Conservation (phyloP, 1,140 invertebrate genomes). For the Hypsibius dujardini region DNA sequence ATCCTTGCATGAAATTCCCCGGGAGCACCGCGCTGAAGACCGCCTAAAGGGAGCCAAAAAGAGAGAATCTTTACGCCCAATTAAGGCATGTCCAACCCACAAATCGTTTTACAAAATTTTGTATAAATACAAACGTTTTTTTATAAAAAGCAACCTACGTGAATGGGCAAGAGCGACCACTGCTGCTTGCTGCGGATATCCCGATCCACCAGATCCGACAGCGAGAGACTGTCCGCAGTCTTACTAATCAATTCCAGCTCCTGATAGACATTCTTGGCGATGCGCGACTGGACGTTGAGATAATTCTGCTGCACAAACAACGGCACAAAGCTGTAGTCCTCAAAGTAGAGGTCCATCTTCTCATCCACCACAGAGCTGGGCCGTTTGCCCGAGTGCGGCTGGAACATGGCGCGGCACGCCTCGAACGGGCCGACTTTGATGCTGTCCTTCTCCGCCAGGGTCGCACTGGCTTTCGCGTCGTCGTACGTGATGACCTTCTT, state of each 20-base stretch:
- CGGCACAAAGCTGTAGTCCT: conserved; percentile 82
- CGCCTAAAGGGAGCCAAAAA: conserved; percentile 40
- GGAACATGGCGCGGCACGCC: conserved; percentile 71
- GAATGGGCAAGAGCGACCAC: conserved; percentile 75
- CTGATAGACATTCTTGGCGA: conserved; percentile 38
- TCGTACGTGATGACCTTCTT: conserved; percentile 13
- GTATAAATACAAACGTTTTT: too few relatives aligned
- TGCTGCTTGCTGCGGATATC: conserved; percentile 54
- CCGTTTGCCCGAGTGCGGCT: neutral
- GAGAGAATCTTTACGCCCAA: neutral
- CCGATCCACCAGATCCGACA: conserved; percentile 66
- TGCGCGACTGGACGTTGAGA: conserved; percentile 48
- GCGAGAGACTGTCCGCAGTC: conserved; percentile 61
- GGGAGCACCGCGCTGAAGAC: conserved; percentile 78
- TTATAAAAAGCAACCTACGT: conserved; percentile 45
- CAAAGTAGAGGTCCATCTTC: conserved; percentile 81
- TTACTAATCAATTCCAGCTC: conserved; percentile 50
- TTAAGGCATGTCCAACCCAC: conserved; percentile 17
- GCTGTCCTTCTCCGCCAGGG: conserved; percentile 1
- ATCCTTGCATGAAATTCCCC: conserved; percentile 60
- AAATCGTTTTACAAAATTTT: too few relatives aligned
- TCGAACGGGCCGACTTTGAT: conserved; percentile 64
- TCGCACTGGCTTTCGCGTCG: neutral
- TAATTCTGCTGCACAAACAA: conserved; percentile 98
- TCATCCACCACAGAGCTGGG: conserved; percentile 33